These are phyloP conservation scores for Drosophila acutilabella DNA, from an alignment of 2,888 invertebrate genomes.

Conservation along the genomic window DNA sequence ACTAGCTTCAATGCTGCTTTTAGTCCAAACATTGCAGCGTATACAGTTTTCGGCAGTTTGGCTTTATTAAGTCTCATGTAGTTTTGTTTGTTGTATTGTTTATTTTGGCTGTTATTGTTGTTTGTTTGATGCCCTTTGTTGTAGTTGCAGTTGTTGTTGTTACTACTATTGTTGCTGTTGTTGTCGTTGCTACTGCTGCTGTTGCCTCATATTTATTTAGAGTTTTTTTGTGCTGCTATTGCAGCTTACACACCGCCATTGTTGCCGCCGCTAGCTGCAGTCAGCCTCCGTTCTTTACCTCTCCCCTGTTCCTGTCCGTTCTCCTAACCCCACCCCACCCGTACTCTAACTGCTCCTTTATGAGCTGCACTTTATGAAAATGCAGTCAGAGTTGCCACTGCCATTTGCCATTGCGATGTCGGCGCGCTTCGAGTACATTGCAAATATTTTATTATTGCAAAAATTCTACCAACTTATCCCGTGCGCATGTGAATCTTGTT, in stretches of 20 bases:
- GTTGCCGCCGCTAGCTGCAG: constrained; percentile 14
- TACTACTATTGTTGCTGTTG: constrained; percentile 21
- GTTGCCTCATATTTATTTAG: constrained; percentile 77
- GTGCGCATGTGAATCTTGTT: constrained; percentile 68
- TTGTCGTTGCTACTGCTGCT: constrained; percentile 11
- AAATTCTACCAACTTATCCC: constrained; percentile 80
- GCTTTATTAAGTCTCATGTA: neutral
- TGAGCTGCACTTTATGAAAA: constrained; percentile 78
- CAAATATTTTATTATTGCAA: constrained; percentile 83
- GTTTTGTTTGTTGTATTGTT: constrained; percentile 25
- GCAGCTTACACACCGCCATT: constrained; percentile 48
- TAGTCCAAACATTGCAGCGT: neutral
- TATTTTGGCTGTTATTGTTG: constrained; percentile 63
- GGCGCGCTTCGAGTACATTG: constrained; percentile 73
- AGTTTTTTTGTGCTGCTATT: constrained; percentile 52
- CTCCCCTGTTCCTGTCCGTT: constrained; percentile 1
- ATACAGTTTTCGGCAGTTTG: neutral
- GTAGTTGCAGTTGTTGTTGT: constrained; percentile 40
- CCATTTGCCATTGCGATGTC: constrained; percentile 29
- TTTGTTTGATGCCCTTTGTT: constrained; percentile 64
- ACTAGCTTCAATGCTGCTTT: neutral
- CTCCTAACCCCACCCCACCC: neutral
- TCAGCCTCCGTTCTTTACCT: constrained; percentile 7
- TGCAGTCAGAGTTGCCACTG: constrained; percentile 58
- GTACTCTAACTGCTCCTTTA: constrained; percentile 54